Evolutionary conservation across 1,140 invertebrate species (phyloP).

Genomic region (Apis dorsata): DNA sequence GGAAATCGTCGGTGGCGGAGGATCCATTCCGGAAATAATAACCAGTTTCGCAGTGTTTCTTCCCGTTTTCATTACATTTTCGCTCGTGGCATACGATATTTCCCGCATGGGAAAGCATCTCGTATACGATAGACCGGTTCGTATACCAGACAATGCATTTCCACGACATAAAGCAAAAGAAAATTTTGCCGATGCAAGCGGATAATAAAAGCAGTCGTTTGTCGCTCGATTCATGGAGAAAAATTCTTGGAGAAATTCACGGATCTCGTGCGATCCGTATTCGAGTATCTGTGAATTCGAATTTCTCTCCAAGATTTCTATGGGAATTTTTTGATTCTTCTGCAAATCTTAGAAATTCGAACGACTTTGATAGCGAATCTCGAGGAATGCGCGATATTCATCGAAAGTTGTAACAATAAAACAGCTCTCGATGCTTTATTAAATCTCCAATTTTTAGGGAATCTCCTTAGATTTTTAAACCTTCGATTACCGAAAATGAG

Average conservation of each 20-base stretch:
- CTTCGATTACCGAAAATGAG: too few species aligned
- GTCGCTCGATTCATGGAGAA: slow-evolving; percentile 11
- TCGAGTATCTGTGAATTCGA: not conserved
- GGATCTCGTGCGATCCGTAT: too few species aligned
- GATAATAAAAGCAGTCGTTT: not conserved
- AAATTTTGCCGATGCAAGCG: not conserved
- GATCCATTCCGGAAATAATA: not conserved
- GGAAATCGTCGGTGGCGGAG: slow-evolving; percentile 13
- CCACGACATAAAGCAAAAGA: not conserved
- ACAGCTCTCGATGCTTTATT: too few species aligned
- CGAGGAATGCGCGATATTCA: too few species aligned
- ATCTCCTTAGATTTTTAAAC: too few species aligned
- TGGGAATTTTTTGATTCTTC: not conserved
- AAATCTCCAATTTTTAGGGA: too few species aligned
- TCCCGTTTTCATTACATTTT: too few species aligned
- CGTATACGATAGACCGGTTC: too few species aligned
- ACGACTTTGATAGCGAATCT: too few species aligned
- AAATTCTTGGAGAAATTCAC: not conserved
- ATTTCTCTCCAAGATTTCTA: not conserved
- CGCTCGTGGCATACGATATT: not conserved
- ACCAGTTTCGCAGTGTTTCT: not conserved
- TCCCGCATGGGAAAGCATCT: too few species aligned
- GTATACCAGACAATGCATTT: not conserved
- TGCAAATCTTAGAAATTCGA: not conserved
- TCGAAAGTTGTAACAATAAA: too few species aligned